Evolutionary conservation across 2,113 vertebrate species (phyloP), one percentile per base, ranked within the genome.

Genomic region (Cygnus atratus): DNA sequence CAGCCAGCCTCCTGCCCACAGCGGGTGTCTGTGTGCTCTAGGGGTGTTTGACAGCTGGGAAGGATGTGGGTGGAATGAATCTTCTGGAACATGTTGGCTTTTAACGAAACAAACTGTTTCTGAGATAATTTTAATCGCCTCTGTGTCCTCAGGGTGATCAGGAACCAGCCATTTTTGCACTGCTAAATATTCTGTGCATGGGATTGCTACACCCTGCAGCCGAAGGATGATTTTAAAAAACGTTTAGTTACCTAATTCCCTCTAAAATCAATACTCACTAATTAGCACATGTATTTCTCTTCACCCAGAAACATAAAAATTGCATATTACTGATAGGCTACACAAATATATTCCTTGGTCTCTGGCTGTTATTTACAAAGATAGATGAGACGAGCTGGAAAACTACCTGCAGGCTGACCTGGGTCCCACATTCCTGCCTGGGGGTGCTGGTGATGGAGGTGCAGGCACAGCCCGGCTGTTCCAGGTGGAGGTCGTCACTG

Each of bases 81-180:
- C 37, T 88, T 84, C 43, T 29, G 44, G 59, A 81, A 7, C 65
- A 62, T 35, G 54, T 31, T 33, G 22, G 66, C 29, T 90, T 93
- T 84, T 70, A 95, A 57, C 80, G n/a, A 86, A 96, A 88, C 19
- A 44, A 75, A 75, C 15, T 22, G 12, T 88, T 86, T 88, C 31
- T 81, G 55, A 48, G n/a, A 17, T 82, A 55, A 79, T 77, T 18
- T 74, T 77, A 86, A 58, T 90, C 0, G 1, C 54, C 41, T 55
- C 26, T 35, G 8, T 81, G 63, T 39, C 58, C 55, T 92, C 33
- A 39, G 59, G 63, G 68, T 81, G 37, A 73, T 57, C 9, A 31
- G 50, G 35, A 90, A 16, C 15, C 26, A 70, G 68, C 33, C 39
- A 58, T 87, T 84, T 62, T 77, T 70, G 10, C 24, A 44, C 39